Evolutionary conservation across 2,113 vertebrate genomes (phyloP).

Genomic region (Rhagologus leucostigma): DNA sequence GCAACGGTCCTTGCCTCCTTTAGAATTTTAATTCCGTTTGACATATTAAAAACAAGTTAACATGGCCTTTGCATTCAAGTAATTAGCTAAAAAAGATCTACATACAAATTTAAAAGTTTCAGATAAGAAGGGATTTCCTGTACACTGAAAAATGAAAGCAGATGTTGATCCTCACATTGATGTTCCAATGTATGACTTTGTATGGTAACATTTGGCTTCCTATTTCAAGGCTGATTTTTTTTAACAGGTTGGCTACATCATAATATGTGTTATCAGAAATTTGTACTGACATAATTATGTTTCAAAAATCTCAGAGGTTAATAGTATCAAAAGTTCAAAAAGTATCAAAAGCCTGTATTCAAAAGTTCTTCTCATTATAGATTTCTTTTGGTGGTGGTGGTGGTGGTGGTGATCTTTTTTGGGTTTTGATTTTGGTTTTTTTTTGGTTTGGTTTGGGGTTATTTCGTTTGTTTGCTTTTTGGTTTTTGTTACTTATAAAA

Average conservation of each 20-base stretch:
- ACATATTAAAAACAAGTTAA: background rate
- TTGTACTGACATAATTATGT: background rate
- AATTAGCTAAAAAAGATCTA: background rate
- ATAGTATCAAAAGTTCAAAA: too few relatives aligned
- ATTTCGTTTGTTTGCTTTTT: background rate
- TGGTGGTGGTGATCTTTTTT: background rate
- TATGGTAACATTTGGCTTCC: background rate
- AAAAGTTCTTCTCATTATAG: background rate
- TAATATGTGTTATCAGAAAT: background rate
- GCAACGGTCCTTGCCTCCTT: background rate
- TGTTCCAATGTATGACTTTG: background rate
- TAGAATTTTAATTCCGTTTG: background rate
- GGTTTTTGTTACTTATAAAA: background rate
- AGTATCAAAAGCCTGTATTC: background rate
- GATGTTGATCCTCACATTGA: background rate
- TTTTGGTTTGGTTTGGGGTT: background rate
- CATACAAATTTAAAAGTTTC: background rate
- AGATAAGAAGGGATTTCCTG: background rate
- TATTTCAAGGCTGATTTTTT: background rate
- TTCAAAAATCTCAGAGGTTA: background rate
- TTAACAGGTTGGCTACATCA: background rate
- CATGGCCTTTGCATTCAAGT: background rate
- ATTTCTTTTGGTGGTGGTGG: background rate
- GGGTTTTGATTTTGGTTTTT: fast-evolving
- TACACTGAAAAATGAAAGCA: background rate